Evolutionary conservation across 2,113 vertebrate species (phyloP).

Genomic region (Mirza zaza): DNA sequence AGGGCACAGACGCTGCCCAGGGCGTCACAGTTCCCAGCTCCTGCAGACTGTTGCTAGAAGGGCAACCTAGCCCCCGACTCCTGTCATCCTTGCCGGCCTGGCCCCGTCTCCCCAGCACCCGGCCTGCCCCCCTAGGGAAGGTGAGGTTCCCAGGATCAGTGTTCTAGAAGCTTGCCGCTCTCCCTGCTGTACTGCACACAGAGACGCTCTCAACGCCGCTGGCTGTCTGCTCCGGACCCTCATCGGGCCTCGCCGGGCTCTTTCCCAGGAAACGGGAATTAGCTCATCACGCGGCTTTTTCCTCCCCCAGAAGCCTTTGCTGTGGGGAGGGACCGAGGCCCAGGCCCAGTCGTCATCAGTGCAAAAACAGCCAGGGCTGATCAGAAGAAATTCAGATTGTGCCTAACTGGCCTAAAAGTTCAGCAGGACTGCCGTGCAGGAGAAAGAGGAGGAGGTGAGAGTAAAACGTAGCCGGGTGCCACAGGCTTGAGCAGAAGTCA

Average conservation of each 20-base stretch:
- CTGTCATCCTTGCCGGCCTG: background rate
- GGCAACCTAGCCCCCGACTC: rapidly evolving
- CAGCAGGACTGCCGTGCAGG: background rate
- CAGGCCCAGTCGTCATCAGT: background rate
- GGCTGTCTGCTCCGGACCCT: background rate
- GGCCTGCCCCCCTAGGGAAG: background rate
- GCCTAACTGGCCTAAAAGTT: background rate
- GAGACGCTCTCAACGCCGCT: background rate
- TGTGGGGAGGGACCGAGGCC: background rate
- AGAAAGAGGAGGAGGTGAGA: background rate
- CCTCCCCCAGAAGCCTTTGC: background rate
- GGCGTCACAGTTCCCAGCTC: background rate
- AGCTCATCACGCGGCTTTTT: background rate
- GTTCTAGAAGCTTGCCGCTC: background rate
- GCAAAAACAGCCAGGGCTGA: background rate
- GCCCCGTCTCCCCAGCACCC: background rate
- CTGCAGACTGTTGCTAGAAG: rapidly evolving
- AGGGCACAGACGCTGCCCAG: background rate
- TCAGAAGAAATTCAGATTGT: background rate
- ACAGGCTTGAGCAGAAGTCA: background rate
- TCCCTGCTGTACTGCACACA: no score
- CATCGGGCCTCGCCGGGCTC: rapidly evolving
- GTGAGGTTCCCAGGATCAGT: background rate
- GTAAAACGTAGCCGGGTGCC: background rate
- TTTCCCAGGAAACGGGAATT: background rate